Base-by-base conservation (phyloP, 2,113 vertebrate species). In the Pelobates fuscus region DNA sequence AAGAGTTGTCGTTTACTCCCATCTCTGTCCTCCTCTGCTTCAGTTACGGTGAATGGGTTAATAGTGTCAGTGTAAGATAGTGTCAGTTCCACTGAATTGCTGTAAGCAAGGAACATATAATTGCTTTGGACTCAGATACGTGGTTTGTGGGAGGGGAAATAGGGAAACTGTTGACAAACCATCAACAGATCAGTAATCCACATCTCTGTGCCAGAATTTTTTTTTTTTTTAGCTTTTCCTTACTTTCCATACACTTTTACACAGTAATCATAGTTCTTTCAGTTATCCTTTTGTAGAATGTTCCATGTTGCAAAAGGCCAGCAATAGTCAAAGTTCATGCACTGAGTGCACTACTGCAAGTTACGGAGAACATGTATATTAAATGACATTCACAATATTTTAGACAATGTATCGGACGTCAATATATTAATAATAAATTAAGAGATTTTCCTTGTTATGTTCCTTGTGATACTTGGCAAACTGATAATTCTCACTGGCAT, bases 121-220 rank as follows among this genome's bases (percentile, higher is more conserved):
- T 67, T 21, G 21, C 64, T 21, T 46, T 27, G 58, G 70, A 58
- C 21, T 8, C 29, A 17, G 70, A 17, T 15, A 37, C 20, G 14
- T 10, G 27, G 26, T 41, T 62, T 52, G 59, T 63, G 64, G 64
- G 41, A 49, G 41, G 64, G 41, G 26, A 43, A 71, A 71, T 62
- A 58, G 46, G 14, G 29, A 41, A 65, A 57, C 29, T 65, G 70
- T 64, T 64, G 71, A 73, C 61, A 63, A 63, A 63, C 60, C 60
- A 55, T 65, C 71, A 65, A 61, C 17, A 65, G n/a, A 60, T 60
- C 59, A 62, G 6, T 63, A 65, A 27, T 44, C 49, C 60, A 17
- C 17, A 41, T 55, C 32, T 30, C 23, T 5, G 2, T 73, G 71
- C 71, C 71, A 73, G 71, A 59, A 57, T 72, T 72, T 37, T 54